Evolutionary conservation across 2,797 vertebrate species (phyloP), one percentile per base, ranked within the genome.

Genomic region (Mus caroli): DNA sequence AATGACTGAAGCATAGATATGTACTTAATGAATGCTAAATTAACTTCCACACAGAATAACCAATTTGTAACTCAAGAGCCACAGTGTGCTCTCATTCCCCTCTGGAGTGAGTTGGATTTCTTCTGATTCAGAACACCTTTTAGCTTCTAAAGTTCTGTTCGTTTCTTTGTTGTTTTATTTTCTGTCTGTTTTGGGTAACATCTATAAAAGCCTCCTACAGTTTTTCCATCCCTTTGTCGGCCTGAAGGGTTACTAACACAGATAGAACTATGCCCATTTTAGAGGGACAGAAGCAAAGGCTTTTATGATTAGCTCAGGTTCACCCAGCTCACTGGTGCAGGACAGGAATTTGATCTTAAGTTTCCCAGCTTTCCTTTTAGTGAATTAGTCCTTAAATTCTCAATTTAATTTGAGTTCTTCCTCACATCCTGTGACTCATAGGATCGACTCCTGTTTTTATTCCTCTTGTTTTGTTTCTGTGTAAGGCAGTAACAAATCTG

Each of bases 361-460:
- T 95, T 90, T 83, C 75, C 71, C 92, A 91, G 64, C 67, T 97
- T 85, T 90, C 56, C 19, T 13, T 78, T 97, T 77, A 93, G 62
- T 88, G 80, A 96, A 96, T 97, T 94, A 93, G 26, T 80, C n/a
- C 80, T 94, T 91, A 96, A 95, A 40, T 82, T 92, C 95, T 97
- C 94, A 88, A 94, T 88, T 97, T 88, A 96, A 92, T 97, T 94
- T 93, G 90, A 92, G 94, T 62, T 94, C 80, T 95, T 94, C 54
- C 78, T 52, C 91, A 96, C 90, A 96, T 97, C 96, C 96, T 96
- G 90, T 98, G 97, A 97, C 88, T 97, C 96, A 96, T 69, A 97
- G 56, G 40, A 87, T 96, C 40, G 34, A 92, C 46, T 96, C 75
- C 79, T 95, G 83, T 88, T 97, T 96, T 97, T 89, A 92, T 97